Conservation (phyloP, 1,140 invertebrate genomes). For the Magallana angulata region DNA sequence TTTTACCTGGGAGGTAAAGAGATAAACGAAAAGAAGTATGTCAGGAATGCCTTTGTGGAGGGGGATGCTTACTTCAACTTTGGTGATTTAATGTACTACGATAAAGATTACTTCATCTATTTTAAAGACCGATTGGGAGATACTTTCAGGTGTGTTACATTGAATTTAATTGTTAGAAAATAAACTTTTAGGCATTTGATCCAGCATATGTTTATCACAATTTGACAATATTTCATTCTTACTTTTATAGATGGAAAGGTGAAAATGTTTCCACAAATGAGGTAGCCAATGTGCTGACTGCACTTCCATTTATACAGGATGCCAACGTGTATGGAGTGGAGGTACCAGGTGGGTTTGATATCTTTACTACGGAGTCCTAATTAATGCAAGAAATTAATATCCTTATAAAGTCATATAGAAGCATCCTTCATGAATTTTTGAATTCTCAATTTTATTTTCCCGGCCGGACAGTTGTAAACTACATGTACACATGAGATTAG, state of each 20-base stretch:
- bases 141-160: conserved; percentile 73
- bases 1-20: conserved; percentile 72
- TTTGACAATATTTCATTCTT: neutral
- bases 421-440: too few relatives aligned
- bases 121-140: conserved; percentile 79
- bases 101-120: conserved; percentile 78
- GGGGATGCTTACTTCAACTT: conserved; percentile 76
- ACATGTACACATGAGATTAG: too few relatives aligned
- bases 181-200: neutral
- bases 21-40: conserved; percentile 72
- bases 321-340: conserved; percentile 95
- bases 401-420: too few relatives aligned
- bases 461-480: too few relatives aligned
- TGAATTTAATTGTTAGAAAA: neutral
- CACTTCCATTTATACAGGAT: conserved; percentile 86
- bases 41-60: conserved; percentile 69
- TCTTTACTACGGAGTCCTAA: too few relatives aligned
- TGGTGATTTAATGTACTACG: conserved; percentile 76
- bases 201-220: neutral
- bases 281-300: conserved; percentile 86
- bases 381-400: too few relatives aligned
- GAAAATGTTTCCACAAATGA: conserved; percentile 99
- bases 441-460: too few relatives aligned
- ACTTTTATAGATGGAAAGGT: conserved; percentile 86
- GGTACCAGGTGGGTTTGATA: conserved; percentile 80